Base-by-base conservation (phyloP, 1,140 invertebrate species). In the Drosophila sp. region DNA sequence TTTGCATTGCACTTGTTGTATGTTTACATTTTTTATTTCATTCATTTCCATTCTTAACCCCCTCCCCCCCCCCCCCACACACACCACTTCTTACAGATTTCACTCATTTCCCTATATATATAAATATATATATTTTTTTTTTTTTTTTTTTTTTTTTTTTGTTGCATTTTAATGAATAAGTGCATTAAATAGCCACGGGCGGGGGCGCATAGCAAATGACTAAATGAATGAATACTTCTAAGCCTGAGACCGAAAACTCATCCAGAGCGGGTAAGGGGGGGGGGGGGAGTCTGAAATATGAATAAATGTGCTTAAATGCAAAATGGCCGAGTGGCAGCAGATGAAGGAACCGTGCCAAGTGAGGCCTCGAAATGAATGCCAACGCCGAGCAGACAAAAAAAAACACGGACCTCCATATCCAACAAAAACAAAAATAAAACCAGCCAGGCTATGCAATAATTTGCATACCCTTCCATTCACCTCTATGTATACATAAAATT, bases 21-120 rank as follows among this genome's bases (percentile, higher is more conserved):
- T 87, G 83, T 87, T 87, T 87, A 87, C 83, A 87, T 87, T 87
- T 87, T 87, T 86, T 86, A 86, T 86, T 87, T 83, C 79, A 86
- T 86, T 86, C 83, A 87, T 86, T 86, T 83, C 77, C 84, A 87
- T 81, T 86, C 83, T 86, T 86, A 72, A 29, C 33, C 33, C 32
- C 8, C 23, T 32, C 7, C 3, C 23, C 3, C 27, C 17, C 5
- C 33, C 47, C 11, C 6, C 11, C 6, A 1, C 6, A 3, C 10
- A 17, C 25, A 29, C 2, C 60, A 32, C 60, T 41, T 8, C 30
- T 17, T 27, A 11, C 32, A 10, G 30, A n/a, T 11, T 30, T 10
- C 30, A 27, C 27, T 33, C 29, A 11, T 41, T 33, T 8, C 1
- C n/a, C 11, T 66, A 17, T 58, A 32, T 55, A 50, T 50, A 50